Evolutionary conservation across 2,113 vertebrate species (phyloP).

Genomic region (Pelusios castaneus): DNA sequence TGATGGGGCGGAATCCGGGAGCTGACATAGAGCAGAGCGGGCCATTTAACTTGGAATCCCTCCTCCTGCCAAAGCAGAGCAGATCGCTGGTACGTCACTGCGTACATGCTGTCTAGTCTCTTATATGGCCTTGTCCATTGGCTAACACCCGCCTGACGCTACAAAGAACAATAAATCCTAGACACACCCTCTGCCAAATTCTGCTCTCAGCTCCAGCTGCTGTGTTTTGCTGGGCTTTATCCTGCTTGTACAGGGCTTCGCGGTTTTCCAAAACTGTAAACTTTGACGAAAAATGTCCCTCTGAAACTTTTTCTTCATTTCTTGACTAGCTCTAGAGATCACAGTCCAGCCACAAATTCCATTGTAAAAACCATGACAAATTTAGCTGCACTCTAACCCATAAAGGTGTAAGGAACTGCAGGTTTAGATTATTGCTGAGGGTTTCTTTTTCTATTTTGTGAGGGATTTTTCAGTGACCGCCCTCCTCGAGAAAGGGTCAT

Average conservation of each 20-base stretch:
- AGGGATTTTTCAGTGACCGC: neutral
- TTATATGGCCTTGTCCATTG: neutral
- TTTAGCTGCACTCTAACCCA: accelerated
- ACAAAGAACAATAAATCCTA: neutral
- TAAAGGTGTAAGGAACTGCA: accelerated
- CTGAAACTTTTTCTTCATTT: neutral
- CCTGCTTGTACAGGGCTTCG: neutral
- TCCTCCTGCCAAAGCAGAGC: neutral
- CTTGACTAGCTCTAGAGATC: accelerated
- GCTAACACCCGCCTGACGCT: neutral
- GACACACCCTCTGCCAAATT: accelerated
- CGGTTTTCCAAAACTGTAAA: neutral
- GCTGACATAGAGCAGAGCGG: neutral
- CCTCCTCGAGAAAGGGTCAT: neutral
- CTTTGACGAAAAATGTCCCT: neutral
- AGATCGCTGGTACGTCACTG: neutral
- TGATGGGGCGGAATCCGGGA: neutral
- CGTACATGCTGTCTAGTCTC: neutral
- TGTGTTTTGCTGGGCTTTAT: neutral
- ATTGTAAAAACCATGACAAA: neutral
- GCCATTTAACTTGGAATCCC: neutral
- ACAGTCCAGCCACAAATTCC: neutral
- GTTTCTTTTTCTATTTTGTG: neutral
- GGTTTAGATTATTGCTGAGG: neutral
- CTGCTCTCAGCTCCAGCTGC: neutral